Percentiles rank a stretch among this genome's conserved stretches.
These are phyloP conservation scores for Dexiosoma caninum DNA, from an alignment of 2,888 invertebrate species.

Conservation along the genomic window DNA sequence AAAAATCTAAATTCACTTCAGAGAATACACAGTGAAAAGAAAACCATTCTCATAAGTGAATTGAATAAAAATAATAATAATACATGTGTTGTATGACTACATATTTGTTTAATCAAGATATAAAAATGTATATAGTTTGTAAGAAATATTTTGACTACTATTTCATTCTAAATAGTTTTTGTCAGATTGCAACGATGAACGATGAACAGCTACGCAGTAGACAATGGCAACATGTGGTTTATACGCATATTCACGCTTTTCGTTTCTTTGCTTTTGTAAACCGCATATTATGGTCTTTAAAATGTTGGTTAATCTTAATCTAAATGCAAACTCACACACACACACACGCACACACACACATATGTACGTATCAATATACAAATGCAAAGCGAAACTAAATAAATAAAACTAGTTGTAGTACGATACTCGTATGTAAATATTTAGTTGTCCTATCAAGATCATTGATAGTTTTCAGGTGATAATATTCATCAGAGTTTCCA, in stretches of 20 bases:
- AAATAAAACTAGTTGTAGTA: slow-evolving; percentile 10
- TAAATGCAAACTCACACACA: not conserved
- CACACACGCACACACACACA: not conserved
- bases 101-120: slow-evolving; percentile 53
- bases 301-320: slow-evolving; percentile 3
- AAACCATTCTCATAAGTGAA: not conserved
- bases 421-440: not conserved
- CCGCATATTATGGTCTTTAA: slow-evolving; percentile 8
- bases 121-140: slow-evolving; percentile 4
- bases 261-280: not conserved
- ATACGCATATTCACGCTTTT: slow-evolving; percentile 40
- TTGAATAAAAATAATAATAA: not conserved
- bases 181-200: not conserved
- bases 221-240: slow-evolving; percentile 54
- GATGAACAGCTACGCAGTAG: no score
- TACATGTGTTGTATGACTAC: slow-evolving; percentile 22
- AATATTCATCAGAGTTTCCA: slow-evolving; percentile 43
- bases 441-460: slow-evolving; percentile 44
- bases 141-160: slow-evolving; percentile 35
- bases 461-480: slow-evolving; percentile 55
- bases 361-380: not conserved
- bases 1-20: slow-evolving; percentile 48
- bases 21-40: not conserved
- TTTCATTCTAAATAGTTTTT: slow-evolving; percentile 17
- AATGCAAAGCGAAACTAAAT: not conserved